Evolutionary conservation across 2,113 vertebrate species (phyloP).

Genomic region (Leptocoma aspasia): DNA sequence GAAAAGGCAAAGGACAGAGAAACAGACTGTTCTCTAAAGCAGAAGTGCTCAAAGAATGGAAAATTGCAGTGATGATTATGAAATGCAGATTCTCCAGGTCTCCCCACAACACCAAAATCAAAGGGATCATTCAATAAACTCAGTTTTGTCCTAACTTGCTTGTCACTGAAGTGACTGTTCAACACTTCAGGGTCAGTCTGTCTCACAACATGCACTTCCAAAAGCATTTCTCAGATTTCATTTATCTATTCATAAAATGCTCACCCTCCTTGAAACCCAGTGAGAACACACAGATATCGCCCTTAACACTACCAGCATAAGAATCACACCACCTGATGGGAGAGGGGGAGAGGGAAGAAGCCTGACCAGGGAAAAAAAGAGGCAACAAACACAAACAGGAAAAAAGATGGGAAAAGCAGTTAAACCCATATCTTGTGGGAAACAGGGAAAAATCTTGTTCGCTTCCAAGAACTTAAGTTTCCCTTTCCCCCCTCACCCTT

Average conservation of each 20-base stretch:
- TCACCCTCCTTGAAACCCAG: not conserved
- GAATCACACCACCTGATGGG: not conserved
- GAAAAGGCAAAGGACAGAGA: not conserved
- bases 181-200: not conserved
- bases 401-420: not conserved
- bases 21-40: not conserved
- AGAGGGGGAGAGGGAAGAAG: not conserved
- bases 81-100: not conserved
- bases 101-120: not conserved
- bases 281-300: not conserved
- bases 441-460: not conserved
- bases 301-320: not conserved
- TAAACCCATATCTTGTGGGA: not conserved
- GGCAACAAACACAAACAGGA: not conserved
- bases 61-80: not conserved
- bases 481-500: not conserved
- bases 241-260: not conserved
- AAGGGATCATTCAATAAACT: not conserved
- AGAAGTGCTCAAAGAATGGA: not conserved
- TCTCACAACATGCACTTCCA: not conserved
- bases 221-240: not conserved
- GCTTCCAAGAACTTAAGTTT: conserved; percentile 22
- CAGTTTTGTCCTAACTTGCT: not conserved
- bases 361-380: not conserved
- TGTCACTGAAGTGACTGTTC: not conserved